phyloP scores from a whole-genome alignment of 2,113 vertebrate species.

The Lampris incognitus region DNA sequence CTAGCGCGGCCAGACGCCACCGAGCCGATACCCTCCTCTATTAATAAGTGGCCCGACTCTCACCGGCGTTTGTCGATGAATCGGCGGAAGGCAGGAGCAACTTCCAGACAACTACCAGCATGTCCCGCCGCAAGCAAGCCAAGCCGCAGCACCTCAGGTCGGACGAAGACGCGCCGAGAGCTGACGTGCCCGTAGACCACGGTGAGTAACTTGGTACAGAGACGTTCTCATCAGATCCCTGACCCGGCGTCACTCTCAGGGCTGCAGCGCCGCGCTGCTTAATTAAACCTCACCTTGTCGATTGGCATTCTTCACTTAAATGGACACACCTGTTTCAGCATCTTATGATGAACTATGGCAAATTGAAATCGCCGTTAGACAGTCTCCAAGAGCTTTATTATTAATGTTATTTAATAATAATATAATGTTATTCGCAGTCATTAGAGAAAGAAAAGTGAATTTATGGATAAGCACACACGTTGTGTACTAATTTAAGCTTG shows the following conservation, averaged over 20 bases:
- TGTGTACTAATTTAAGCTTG: not conserved
- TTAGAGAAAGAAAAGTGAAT: not conserved
- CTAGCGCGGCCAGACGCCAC: constrained; percentile 79
- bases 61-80: constrained; percentile 85
- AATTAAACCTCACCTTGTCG: too few species aligned
- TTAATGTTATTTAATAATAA: too few species aligned
- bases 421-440: too few species aligned
- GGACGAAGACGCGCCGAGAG: constrained; percentile 84
- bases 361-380: not conserved
- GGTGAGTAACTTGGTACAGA: constrained; percentile 79
- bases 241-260: too few species aligned
- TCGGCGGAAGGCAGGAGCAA: constrained; percentile 83
- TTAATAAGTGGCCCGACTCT: constrained; percentile 76
- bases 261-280: too few species aligned
- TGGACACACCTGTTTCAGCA: not conserved
- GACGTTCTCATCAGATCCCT: too few species aligned
- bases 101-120: constrained; percentile 84
- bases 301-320: not conserved
- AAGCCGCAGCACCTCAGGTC: constrained; percentile 93
- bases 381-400: too few species aligned
- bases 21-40: constrained; percentile 73
- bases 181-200: constrained; percentile 80
- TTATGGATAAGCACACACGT: not conserved
- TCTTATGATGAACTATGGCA: not conserved
- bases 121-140: constrained; percentile 98